Evolutionary conservation across 2,113 vertebrate species (phyloP).

Genomic region (Chitala chitala): DNA sequence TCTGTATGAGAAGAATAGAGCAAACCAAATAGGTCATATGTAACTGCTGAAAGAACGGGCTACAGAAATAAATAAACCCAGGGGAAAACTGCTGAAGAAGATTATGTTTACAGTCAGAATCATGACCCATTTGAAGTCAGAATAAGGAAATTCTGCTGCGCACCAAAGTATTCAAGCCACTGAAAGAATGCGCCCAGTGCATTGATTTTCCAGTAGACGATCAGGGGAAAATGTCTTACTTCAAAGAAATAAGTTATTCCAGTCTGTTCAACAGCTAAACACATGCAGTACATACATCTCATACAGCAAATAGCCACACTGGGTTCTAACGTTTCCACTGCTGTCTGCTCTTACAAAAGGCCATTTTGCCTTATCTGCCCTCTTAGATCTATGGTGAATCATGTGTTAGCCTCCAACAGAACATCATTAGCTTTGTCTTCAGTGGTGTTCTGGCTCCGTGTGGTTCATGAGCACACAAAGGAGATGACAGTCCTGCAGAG

Average conservation of each 20-base stretch:
- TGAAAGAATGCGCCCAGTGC: too few species aligned
- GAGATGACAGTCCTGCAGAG: background rate
- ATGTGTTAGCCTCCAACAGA: background rate
- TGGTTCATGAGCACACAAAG: background rate
- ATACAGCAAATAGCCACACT: background rate
- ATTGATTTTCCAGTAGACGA: too few species aligned
- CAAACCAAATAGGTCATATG: too few species aligned
- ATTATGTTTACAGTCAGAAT: background rate
- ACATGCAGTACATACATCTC: too few species aligned
- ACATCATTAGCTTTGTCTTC: background rate
- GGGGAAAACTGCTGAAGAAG: too few species aligned
- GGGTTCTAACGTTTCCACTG: background rate
- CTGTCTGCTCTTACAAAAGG: background rate
- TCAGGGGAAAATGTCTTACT: too few species aligned
- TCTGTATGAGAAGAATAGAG: too few species aligned
- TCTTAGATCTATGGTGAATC: background rate
- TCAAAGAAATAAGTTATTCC: too few species aligned
- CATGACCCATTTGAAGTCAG: background rate
- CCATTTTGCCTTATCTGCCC: background rate
- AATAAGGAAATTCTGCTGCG: background rate
- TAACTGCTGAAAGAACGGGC: too few species aligned
- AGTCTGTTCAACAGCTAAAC: too few species aligned
- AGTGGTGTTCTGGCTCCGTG: background rate
- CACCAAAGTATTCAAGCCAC: too few species aligned
- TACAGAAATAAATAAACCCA: too few species aligned